A percentile compares a stretch with the other conserved stretches of the same genome.
Evolutionary conservation across 2,888 invertebrate species (phyloP).

Genomic region (Halictus quadricinctus): DNA sequence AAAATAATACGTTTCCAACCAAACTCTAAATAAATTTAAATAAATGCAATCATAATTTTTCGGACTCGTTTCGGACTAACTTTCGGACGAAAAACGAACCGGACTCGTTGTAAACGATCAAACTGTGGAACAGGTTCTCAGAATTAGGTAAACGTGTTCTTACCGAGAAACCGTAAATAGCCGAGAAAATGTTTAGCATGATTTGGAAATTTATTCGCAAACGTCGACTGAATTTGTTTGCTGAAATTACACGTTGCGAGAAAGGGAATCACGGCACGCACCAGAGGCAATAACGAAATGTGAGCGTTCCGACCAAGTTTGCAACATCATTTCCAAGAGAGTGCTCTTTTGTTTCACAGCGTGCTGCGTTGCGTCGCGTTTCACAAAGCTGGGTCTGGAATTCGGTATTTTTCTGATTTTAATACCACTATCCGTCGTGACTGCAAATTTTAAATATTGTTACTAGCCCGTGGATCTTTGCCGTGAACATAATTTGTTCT

Average conservation of each 20-base stretch:
- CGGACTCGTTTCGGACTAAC: too few relatives aligned
- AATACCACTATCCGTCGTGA: neutral
- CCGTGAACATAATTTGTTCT: neutral
- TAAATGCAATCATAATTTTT: too few relatives aligned
- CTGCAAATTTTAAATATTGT: neutral
- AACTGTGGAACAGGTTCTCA: neutral
- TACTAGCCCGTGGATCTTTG: neutral
- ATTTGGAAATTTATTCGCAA: neutral
- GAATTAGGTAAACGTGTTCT: neutral
- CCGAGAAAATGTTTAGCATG: neutral
- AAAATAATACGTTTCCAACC: too few relatives aligned
- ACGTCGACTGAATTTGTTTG: neutral
- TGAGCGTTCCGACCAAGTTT: neutral
- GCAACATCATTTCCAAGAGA: neutral
- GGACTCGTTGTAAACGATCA: neutral
- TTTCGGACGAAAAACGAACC: neutral
- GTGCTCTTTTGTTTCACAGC: neutral
- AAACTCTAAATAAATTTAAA: too few relatives aligned
- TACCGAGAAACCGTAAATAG: neutral
- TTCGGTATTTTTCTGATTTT: neutral
- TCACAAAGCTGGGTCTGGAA: neutral
- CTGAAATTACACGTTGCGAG: neutral
- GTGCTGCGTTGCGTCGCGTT: neutral
- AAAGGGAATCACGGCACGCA: neutral
- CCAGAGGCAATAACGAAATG: neutral